Evolutionary conservation across 1,140 invertebrate genomes (phyloP).

Genomic region (Aphaenogaster ashmeadi): DNA sequence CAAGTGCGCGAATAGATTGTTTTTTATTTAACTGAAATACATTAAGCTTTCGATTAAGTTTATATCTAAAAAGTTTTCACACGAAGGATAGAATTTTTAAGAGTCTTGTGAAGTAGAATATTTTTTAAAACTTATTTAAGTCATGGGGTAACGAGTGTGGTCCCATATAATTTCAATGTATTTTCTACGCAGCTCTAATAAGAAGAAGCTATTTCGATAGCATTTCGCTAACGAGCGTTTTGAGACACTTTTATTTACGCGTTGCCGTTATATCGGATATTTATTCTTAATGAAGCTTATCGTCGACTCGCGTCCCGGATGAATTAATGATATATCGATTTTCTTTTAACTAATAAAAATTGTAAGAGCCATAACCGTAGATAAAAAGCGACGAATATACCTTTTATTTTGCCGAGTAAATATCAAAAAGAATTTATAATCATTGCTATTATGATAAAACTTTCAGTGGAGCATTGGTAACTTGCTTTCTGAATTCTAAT

Average conservation of each 20-base stretch:
- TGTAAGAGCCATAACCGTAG: neutral
- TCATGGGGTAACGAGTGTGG: neutral
- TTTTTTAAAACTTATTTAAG: neutral
- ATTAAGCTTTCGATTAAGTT: constrained; percentile 32
- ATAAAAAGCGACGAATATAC: constrained; percentile 5
- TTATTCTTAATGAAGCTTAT: constrained; percentile 42
- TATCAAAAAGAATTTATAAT: constrained; percentile 30
- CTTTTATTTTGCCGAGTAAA: neutral
- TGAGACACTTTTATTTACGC: neutral
- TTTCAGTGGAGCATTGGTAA: neutral
- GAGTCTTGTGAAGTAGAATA: neutral
- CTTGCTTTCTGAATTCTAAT: constrained; percentile 28
- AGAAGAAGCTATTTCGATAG: neutral
- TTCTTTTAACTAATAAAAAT: constrained; percentile 3
- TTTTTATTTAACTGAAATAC: neutral
- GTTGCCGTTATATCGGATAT: constrained; percentile 10
- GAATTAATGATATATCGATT: constrained; percentile 38
- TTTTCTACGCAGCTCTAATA: neutral
- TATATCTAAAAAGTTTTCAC: neutral
- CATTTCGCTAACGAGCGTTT: constrained; percentile 6
- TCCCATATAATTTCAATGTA: neutral
- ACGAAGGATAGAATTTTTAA: neutral
- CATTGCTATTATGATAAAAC: constrained; percentile 22
- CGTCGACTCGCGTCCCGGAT: neutral
- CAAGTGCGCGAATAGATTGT: neutral